These are phyloP conservation scores for Siniperca knerii DNA, from an alignment of 2,113 vertebrate genomes.

Conservation along the genomic window DNA sequence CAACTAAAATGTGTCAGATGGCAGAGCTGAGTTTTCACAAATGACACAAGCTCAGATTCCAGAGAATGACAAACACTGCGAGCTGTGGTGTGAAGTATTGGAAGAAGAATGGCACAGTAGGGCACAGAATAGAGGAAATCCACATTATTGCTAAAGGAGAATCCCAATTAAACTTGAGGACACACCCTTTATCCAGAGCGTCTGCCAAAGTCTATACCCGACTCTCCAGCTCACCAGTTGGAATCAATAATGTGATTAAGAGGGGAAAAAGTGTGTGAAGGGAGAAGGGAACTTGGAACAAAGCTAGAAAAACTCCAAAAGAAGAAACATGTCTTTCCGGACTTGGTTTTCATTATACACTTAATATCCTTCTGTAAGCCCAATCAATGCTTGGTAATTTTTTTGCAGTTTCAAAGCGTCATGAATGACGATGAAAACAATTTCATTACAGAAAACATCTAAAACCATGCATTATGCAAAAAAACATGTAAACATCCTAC, in stretches of 20 bases:
- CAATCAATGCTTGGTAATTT: slow-evolving; percentile 47
- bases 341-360: slow-evolving; percentile 52
- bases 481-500: slow-evolving; percentile 30
- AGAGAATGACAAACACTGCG: slow-evolving; percentile 58
- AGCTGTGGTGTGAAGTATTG: slow-evolving; percentile 58
- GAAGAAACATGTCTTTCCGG: slow-evolving; percentile 48
- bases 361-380: slow-evolving; percentile 32
- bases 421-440: slow-evolving; percentile 21
- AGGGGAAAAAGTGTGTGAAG: slow-evolving; percentile 22
- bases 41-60: slow-evolving; percentile 60
- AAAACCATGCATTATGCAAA: slow-evolving; percentile 3
- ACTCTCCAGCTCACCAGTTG: slow-evolving; percentile 41
- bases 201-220: slow-evolving; percentile 44
- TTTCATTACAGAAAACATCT: slow-evolving; percentile 16
- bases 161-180: slow-evolving; percentile 69
- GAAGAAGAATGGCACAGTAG: slow-evolving; percentile 17
- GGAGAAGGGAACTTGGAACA: slow-evolving; percentile 41
- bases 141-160: slow-evolving; percentile 65
- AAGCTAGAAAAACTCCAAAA: slow-evolving; percentile 24
- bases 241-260: slow-evolving; percentile 56
- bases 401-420: slow-evolving; percentile 32
- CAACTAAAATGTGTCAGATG: slow-evolving; percentile 67
- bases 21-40: slow-evolving; percentile 59
- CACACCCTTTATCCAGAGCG: slow-evolving; percentile 54
- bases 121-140: slow-evolving; percentile 67